Percentiles rank a stretch among this genome's conserved stretches.
These are phyloP conservation scores for Luffia ferchaultella DNA, from an alignment of 2,888 invertebrate genomes.

Conservation along the genomic window DNA sequence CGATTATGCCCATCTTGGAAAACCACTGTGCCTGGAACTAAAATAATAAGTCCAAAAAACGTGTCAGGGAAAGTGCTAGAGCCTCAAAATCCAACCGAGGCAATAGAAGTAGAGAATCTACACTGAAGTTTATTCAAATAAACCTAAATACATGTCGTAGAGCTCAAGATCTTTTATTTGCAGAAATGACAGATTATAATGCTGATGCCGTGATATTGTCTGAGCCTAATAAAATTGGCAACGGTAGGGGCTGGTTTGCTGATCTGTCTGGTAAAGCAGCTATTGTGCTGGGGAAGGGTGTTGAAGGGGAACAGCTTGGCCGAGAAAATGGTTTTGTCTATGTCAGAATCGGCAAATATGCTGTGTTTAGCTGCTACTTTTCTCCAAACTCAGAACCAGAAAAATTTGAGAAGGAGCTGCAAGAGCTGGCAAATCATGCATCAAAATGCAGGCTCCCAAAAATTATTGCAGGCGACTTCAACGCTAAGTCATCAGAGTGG, in stretches of 20 bases:
- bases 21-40: neutral
- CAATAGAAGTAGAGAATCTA: neutral
- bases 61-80: neutral
- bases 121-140: neutral
- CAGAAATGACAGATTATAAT: neutral
- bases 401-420: neutral
- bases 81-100: neutral
- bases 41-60: neutral
- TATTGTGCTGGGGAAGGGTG: neutral
- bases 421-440: neutral
- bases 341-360: neutral
- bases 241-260: neutral
- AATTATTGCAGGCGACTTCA: neutral
- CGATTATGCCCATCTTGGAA: neutral
- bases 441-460: neutral
- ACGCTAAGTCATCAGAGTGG: neutral
- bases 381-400: neutral
- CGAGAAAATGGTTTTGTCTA: neutral
- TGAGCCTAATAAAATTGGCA: neutral
- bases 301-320: neutral
- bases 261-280: neutral
- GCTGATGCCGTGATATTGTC: constrained; percentile 6
- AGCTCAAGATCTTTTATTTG: neutral
- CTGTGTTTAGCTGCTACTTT: neutral
- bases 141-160: neutral